phyloP scores from a whole-genome alignment of 2,797 vertebrate species.

The Phataginus tetradactyla region DNA sequence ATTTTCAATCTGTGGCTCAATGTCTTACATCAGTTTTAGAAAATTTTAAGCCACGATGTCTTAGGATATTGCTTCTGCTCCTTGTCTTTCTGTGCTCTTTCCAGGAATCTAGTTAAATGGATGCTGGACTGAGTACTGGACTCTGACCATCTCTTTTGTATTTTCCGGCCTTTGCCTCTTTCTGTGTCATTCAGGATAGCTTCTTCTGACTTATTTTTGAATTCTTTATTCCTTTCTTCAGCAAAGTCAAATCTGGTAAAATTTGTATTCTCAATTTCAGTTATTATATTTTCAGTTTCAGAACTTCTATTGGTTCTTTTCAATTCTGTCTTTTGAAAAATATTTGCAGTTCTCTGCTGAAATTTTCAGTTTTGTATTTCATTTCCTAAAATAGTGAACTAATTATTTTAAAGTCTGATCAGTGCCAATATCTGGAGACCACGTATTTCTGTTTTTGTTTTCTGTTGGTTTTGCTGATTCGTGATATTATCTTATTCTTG shows the following conservation, averaged over 20 bases:
- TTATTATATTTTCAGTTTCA: neutral
- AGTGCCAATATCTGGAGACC: neutral
- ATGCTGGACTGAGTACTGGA: neutral
- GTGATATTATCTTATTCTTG: neutral
- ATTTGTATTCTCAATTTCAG: slow-evolving; percentile 13
- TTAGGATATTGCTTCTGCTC: neutral
- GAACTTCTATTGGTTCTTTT: neutral
- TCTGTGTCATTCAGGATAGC: neutral
- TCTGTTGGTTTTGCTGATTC: slow-evolving; percentile 27
- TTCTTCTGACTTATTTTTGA: slow-evolving; percentile 11
- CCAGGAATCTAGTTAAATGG: neutral
- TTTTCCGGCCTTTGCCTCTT: neutral
- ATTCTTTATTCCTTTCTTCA: neutral
- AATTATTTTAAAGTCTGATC: neutral
- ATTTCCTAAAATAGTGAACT: neutral
- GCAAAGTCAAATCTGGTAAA: neutral
- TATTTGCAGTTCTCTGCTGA: neutral
- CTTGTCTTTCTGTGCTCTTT: neutral
- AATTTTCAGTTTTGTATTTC: neutral
- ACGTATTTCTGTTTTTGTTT: neutral
- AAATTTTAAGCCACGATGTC: neutral
- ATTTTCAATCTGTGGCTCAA: neutral
- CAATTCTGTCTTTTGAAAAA: slow-evolving; percentile 30
- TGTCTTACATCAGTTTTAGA: neutral
- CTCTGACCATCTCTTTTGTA: neutral